Percentiles rank a stretch among this genome's conserved stretches.
Evolutionary conservation across 2,797 vertebrate genomes (phyloP).

Genomic region (Pterois miles): DNA sequence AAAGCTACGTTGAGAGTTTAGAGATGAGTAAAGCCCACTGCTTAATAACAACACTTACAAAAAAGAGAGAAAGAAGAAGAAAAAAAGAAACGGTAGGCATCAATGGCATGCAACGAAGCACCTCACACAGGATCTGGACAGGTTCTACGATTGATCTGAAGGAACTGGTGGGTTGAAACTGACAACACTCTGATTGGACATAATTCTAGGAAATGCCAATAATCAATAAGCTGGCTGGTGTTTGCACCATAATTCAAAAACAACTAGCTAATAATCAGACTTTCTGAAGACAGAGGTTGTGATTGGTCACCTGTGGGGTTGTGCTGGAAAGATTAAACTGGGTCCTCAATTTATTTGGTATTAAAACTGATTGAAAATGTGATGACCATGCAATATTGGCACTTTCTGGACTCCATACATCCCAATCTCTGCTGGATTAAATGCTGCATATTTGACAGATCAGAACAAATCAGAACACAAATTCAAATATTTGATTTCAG

Average conservation of each 20-base stretch:
- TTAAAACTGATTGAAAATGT: neutral
- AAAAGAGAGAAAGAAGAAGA: slow-evolving; percentile 4
- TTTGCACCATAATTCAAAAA: slow-evolving; percentile 26
- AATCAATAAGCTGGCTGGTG: slow-evolving; percentile 8
- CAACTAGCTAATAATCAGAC: neutral
- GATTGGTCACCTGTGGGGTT: neutral
- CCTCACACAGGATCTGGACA: slow-evolving; percentile 62
- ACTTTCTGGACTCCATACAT: slow-evolving; percentile 11
- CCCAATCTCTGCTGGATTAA: neutral
- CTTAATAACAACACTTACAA: slow-evolving; percentile 27
- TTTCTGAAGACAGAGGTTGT: neutral
- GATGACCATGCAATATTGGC: slow-evolving; percentile 12
- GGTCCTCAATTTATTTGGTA: neutral
- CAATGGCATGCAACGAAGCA: slow-evolving; percentile 86
- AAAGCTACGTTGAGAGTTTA: slow-evolving; percentile 24
- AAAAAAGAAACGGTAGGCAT: slow-evolving; percentile 84
- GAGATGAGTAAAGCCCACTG: slow-evolving; percentile 19
- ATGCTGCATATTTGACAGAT: neutral
- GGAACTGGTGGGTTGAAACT: slow-evolving; percentile 31
- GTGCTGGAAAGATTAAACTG: neutral
- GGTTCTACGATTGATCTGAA: slow-evolving; percentile 23
- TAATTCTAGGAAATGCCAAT: slow-evolving; percentile 66
- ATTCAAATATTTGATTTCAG: neutral
- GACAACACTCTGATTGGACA: slow-evolving; percentile 21
- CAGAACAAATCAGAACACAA: no score